Evolutionary conservation across 2,113 vertebrate genomes (phyloP), one percentile per base, ranked within the genome.

Genomic region (Myocastor coypus): DNA sequence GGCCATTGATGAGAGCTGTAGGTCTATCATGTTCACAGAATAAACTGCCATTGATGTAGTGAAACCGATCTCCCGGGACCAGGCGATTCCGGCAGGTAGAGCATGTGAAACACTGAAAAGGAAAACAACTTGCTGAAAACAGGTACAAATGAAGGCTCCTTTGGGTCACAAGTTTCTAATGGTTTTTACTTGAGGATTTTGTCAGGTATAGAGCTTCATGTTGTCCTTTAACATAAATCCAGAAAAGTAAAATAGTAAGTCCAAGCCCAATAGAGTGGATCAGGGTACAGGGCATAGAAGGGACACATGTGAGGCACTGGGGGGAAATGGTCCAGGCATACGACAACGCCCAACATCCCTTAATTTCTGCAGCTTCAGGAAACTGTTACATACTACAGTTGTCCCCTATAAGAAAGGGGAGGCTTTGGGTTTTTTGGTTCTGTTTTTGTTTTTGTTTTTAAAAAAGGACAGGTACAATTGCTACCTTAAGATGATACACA

Each of bases 21-120:
- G 99, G 99, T 99, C 99, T 99, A 99, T 99, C 99, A 98, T 99
- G 99, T 99, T 99, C 99, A 97, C 99, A 99, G 99, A 99, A 99
- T 99, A 99, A 99, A 99, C 99, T 99, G 99, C 99, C 99, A 98
- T 99, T 99, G 99, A 99, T 99, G 99, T 99, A 99, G 99, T 99
- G 99, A 99, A 99, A 99, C 98, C 99, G 98, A 98, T 99, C 99
- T 96, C 99, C 99, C 0, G 99, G 99, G 98, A 99, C 99, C 97
- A 99, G 99, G 98, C 99, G 99, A 99, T 99, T 99, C 99, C 99
- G 99, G 99, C 99, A 99, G 99, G 99, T 99, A 98, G 99, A 99
- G 99, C 99, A 99, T 73, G 99, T 99, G 98, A 99, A 99, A 99
- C 99, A 99, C 99, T 99, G 98, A 20, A 85, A 98, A 91, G 93